These are phyloP conservation scores for Ochotona princeps DNA, from an alignment of 2,113 vertebrate genomes.

Conservation along the genomic window DNA sequence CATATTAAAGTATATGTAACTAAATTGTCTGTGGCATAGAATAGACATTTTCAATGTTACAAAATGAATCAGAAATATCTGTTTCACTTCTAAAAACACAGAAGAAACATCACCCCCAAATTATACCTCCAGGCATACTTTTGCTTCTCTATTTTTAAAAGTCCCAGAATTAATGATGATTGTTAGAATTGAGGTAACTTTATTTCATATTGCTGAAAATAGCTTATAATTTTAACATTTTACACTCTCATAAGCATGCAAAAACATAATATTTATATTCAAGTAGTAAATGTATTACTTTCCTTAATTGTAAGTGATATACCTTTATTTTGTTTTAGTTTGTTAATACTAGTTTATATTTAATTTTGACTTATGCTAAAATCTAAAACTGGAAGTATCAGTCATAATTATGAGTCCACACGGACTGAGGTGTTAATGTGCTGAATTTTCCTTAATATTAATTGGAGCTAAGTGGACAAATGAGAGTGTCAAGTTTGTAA, in stretches of 20 bases:
- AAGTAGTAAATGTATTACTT: constrained; percentile 1
- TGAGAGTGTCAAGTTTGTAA: constrained; percentile 69
- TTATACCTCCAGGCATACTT: neutral
- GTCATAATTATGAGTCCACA: constrained; percentile 69
- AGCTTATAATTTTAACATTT: neutral
- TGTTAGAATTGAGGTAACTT: neutral
- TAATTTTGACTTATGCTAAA: constrained; percentile 64
- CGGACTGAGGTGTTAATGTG: constrained; percentile 70
- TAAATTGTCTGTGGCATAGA: neutral
- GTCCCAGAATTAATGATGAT: neutral
- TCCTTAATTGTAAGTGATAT: neutral
- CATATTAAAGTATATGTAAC: constrained; percentile 35
- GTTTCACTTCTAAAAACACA: neutral
- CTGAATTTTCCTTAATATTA: constrained; percentile 75
- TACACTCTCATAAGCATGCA: neutral
- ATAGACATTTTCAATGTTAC: neutral
- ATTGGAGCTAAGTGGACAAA: constrained; percentile 63
- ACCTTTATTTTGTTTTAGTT: constrained; percentile 53
- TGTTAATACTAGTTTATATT: constrained; percentile 61
- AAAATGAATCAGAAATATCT: neutral
- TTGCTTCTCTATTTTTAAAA: neutral
- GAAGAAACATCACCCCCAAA: too few relatives aligned
- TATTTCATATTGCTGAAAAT: neutral
- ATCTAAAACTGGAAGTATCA: constrained; percentile 72
- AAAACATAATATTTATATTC: neutral